Base-by-base conservation (phyloP, 2,113 vertebrate genomes). In the Tetraodon nigroviridis region DNA sequence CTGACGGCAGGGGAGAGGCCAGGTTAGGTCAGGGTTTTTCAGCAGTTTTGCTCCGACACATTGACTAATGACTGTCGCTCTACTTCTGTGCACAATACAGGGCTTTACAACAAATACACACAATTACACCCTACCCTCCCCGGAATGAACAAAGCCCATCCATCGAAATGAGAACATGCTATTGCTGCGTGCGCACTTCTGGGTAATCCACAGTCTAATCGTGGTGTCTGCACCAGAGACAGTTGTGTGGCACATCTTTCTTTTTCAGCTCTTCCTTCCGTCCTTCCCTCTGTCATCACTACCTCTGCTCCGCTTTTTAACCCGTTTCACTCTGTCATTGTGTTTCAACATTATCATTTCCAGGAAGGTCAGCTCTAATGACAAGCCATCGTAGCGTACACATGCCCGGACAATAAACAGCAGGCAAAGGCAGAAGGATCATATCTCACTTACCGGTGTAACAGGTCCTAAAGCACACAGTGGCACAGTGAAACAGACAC, bases 1-100 rank as follows among this genome's bases (percentile, higher is more conserved):
- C 24, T 10, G 48, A 56, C 48, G 51, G 29, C 66, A 37, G 68
- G 75, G 67, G 78, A 77, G 72, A 37, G 32, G 71, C 42, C 16
- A 44, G 83, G 79, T 83, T 64, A 81, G 68, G 73, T 47, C 13
- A 21, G 69, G 86, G 83, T 83, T 79, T 82, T 52, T 60, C 51
- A 50, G 65, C 41, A 64, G 64, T 79, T 82, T 77, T 53, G 58
- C 75, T 80, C 62, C 69, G 76, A 67, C 68, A 75, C 78, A 84
- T 89, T 87, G 85, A 86, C 75, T 83, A 67, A 51, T 68, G 72
- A 86, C 82, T 73, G 61, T 52, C 61, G 64, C 66, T 77, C 68
- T 62, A 82, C 77, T 86, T 78, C 11, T 76, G 70, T 53, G 42
- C 68, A 86, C 84, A 89, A 87, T 78, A 11, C 67, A 68, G 47